These are phyloP conservation scores for Erpornis zantholeuca DNA, from an alignment of 2,113 vertebrate genomes.

Conservation along the genomic window DNA sequence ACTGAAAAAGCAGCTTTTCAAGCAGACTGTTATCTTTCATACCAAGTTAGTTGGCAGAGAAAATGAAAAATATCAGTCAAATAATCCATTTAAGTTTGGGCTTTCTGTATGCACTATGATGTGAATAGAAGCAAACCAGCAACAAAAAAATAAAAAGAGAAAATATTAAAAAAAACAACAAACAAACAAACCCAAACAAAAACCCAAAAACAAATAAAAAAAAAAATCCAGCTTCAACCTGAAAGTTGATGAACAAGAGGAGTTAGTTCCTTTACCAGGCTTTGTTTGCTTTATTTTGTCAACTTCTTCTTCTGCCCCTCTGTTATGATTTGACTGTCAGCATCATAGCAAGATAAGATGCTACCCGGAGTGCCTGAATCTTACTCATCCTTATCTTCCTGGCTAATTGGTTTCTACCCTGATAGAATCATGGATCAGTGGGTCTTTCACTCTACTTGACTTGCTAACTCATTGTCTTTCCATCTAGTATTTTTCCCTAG, in stretches of 20 bases:
- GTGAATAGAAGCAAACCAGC: not conserved
- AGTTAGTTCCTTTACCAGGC: not conserved
- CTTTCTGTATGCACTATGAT: not conserved
- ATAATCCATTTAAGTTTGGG: slow-evolving; percentile 23
- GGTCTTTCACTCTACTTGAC: not conserved
- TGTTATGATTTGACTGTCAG: not conserved
- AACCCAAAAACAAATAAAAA: not conserved
- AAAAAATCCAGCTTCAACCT: not conserved
- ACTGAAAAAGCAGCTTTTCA: slow-evolving; percentile 66
- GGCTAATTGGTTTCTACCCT: not conserved
- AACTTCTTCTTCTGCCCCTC: not conserved
- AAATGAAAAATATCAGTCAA: slow-evolving; percentile 63
- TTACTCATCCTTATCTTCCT: not conserved
- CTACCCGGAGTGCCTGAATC: not conserved
- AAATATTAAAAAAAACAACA: not conserved
- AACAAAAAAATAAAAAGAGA: not conserved
- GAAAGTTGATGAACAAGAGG: not conserved
- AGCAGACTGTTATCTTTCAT: slow-evolving; percentile 57
- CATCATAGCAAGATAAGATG: not conserved
- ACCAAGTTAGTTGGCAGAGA: slow-evolving; percentile 55
- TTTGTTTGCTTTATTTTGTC: not conserved
- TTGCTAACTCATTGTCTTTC: not conserved
- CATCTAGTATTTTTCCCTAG: not conserved
- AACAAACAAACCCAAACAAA: not conserved
- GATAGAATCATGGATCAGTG: not conserved